Conservation (phyloP, 1,140 invertebrate species). For the Dendroctonus ponderosae region DNA sequence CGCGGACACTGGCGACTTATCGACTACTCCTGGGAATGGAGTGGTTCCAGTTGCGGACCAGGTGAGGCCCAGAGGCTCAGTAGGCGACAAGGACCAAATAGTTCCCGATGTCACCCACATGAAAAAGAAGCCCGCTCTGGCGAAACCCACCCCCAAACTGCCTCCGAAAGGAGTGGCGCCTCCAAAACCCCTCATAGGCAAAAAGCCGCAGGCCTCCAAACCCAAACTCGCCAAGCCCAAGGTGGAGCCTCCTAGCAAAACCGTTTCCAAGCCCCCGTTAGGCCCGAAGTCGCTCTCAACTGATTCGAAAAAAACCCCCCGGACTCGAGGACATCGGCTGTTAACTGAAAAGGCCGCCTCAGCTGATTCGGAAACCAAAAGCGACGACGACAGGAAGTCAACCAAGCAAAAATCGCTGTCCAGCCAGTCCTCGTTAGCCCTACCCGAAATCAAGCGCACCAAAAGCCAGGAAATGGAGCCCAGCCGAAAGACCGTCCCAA, state of each 20-base stretch:
- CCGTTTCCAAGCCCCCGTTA: slow-evolving; percentile 15
- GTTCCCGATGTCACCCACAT: slow-evolving; percentile 56
- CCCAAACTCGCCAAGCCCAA: slow-evolving; percentile 22
- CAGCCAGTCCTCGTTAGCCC: slow-evolving; percentile 55
- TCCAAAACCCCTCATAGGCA: slow-evolving; percentile 13
- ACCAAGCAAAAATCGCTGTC: slow-evolving; percentile 46
- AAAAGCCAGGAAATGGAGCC: slow-evolving; percentile 64
- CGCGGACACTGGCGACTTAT: slow-evolving; percentile 49
- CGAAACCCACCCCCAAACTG: slow-evolving; percentile 30
- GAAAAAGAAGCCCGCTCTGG: slow-evolving; percentile 34
- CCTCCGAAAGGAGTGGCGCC: slow-evolving; percentile 20
- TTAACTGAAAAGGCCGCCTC: slow-evolving; percentile 30
- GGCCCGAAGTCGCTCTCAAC: slow-evolving; percentile 23
- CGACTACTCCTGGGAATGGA: slow-evolving; percentile 10
- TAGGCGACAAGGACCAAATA: slow-evolving; percentile 55
- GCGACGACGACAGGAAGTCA: slow-evolving; percentile 20
- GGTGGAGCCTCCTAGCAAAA: slow-evolving; percentile 5
- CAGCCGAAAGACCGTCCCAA: slow-evolving; percentile 55
- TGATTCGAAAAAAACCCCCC: slow-evolving; percentile 25
- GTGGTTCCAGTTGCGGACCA: slow-evolving; percentile 24
- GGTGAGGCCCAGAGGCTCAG: slow-evolving; percentile 16
- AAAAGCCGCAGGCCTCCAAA: slow-evolving; percentile 16
- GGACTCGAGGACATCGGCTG: slow-evolving; percentile 9
- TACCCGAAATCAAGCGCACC: slow-evolving; percentile 59
- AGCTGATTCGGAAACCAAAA: slow-evolving; percentile 22